These are phyloP conservation scores for Eira barbara DNA, from an alignment of 2,113 vertebrate genomes.

Conservation along the genomic window DNA sequence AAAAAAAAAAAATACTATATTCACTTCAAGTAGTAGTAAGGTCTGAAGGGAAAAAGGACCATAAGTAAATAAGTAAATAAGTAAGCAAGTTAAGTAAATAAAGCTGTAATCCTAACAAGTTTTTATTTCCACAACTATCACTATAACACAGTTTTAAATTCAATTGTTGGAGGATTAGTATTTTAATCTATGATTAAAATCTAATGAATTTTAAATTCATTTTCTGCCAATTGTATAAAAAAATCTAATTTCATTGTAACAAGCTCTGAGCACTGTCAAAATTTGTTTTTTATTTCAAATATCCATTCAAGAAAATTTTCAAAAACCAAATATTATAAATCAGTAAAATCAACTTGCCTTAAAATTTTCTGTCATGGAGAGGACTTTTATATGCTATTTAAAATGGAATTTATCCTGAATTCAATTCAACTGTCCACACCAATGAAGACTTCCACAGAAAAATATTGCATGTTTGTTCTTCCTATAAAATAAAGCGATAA, in stretches of 20 bases:
- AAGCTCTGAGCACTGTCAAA: not conserved
- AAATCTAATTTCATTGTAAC: not conserved
- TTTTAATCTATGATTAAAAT: constrained; percentile 27
- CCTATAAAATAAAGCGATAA: not conserved
- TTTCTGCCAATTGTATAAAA: not conserved
- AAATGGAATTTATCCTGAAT: not conserved
- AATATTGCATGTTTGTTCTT: not conserved
- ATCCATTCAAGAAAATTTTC: not conserved
- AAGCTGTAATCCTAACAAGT: not conserved
- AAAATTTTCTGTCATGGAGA: not conserved
- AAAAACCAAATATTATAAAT: not conserved
- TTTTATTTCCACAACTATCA: not conserved
- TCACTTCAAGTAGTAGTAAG: not conserved
- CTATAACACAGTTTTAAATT: not conserved
- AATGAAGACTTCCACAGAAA: not conserved
- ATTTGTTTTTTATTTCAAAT: constrained; percentile 25
- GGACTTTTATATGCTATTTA: not conserved
- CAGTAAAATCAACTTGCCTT: constrained; percentile 16
- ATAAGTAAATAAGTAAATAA: not conserved
- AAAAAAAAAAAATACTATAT: not conserved
- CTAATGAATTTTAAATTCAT: not conserved
- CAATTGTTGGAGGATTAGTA: not conserved
- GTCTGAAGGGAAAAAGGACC: not conserved
- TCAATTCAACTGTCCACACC: not conserved
- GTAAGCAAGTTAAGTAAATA: not conserved